Evolutionary conservation across 2,888 invertebrate genomes (phyloP).

Genomic region (Hirtodrosophila confusa): DNA sequence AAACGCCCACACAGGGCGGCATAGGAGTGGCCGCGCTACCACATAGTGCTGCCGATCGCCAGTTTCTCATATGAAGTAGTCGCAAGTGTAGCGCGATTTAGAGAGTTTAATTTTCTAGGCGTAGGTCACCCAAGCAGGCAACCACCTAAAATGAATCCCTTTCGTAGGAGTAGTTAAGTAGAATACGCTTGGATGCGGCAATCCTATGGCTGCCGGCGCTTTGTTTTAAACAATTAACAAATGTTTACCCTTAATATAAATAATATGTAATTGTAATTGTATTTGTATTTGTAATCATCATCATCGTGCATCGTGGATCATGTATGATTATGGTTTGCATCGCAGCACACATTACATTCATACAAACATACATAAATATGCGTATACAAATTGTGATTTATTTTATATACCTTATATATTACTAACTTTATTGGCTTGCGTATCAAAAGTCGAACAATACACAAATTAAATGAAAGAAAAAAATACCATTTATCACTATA

Average conservation of each 20-base stretch:
- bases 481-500: constrained; percentile 33
- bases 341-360: constrained; percentile 30
- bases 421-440: constrained; percentile 61
- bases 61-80: constrained; percentile 68
- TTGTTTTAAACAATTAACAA: constrained; percentile 77
- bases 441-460: constrained; percentile 44
- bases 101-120: constrained; percentile 45
- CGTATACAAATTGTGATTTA: constrained; percentile 78
- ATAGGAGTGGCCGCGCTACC: constrained; percentile 84
- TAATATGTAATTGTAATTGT: constrained; percentile 48
- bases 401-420: constrained; percentile 76
- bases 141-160: constrained; percentile 9
- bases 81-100: constrained; percentile 11
- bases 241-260: constrained; percentile 66
- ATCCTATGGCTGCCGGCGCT: constrained; percentile 65
- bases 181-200: constrained; percentile 41
- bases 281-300: constrained; percentile 51
- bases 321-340: constrained; percentile 39
- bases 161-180: constrained; percentile 25
- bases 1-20: constrained; percentile 82
- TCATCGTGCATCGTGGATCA: constrained; percentile 36
- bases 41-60: constrained; percentile 52
- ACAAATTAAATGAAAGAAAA: constrained; percentile 32
- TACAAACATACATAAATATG: constrained; percentile 53
- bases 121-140: constrained; percentile 34